phyloP scores from a whole-genome alignment of 1,140 invertebrate species.

The Ditylenchus dipsaci region DNA sequence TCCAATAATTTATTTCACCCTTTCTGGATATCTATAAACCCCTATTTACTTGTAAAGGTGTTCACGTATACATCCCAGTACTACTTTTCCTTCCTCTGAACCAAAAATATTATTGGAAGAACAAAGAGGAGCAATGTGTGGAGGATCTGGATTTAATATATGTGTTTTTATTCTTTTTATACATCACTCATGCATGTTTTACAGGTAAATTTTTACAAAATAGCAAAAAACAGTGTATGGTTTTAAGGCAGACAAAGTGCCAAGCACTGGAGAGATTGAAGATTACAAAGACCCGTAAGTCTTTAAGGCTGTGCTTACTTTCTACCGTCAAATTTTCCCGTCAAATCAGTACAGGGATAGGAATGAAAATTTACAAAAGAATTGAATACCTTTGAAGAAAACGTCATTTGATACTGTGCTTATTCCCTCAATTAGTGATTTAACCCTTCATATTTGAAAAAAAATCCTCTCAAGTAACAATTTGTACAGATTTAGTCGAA shows the following conservation, averaged over 20 bases:
- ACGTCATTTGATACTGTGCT: neutral
- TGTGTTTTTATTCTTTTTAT: neutral
- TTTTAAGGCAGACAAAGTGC: slow-evolving; percentile 15
- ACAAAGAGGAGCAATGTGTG: neutral
- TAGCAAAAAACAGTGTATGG: neutral
- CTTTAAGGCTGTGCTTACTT: slow-evolving; percentile 4
- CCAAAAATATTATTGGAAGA: too few relatives aligned
- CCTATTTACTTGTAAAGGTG: too few relatives aligned
- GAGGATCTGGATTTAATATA: neutral
- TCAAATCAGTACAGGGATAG: too few relatives aligned
- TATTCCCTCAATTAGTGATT: neutral
- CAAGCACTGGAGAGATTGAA: slow-evolving; percentile 10
- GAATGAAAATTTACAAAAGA: too few relatives aligned
- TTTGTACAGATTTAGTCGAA: too few relatives aligned
- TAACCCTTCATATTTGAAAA: too few relatives aligned
- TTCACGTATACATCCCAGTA: too few relatives aligned
- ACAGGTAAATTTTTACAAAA: neutral
- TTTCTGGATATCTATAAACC: too few relatives aligned
- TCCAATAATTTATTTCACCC: too few relatives aligned
- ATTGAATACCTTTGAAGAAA: neutral
- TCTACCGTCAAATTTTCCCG: too few relatives aligned
- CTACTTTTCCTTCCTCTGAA: too few relatives aligned
- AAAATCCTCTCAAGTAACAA: too few relatives aligned
- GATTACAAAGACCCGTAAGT: slow-evolving; percentile 3
- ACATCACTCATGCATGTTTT: neutral